phyloP scores from a whole-genome alignment of 2,888 invertebrate genomes.

The Athripsodes cinereus region DNA sequence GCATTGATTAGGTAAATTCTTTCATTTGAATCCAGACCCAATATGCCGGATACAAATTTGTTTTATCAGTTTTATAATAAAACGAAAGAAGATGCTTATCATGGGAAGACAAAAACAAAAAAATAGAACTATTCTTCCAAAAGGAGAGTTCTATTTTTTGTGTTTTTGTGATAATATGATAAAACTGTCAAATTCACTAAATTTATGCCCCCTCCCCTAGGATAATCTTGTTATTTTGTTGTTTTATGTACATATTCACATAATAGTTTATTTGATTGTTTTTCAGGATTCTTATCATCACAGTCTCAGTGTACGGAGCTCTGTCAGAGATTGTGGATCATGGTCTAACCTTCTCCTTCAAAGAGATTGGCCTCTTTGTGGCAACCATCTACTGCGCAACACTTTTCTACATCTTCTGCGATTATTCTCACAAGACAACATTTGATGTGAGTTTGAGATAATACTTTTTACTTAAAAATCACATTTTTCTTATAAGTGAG shows the following conservation, averaged over 20 bases:
- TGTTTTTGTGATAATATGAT: background rate
- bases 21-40: too few relatives aligned
- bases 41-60: too few relatives aligned
- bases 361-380: slow-evolving; percentile 60
- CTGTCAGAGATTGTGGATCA: slow-evolving; percentile 62
- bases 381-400: slow-evolving; percentile 56
- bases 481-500: too few relatives aligned
- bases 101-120: too few relatives aligned
- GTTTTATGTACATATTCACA: background rate
- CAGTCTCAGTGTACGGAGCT: slow-evolving; percentile 61
- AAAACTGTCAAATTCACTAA: too few relatives aligned
- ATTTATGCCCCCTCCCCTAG: background rate
- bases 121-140: too few relatives aligned
- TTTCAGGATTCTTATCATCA: slow-evolving; percentile 57
- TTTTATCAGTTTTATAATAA: too few relatives aligned
- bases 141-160: background rate
- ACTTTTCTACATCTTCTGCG: slow-evolving; percentile 57
- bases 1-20: too few relatives aligned
- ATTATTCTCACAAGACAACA: slow-evolving; percentile 62
- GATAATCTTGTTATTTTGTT: background rate
- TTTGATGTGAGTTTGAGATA: slow-evolving; percentile 37
- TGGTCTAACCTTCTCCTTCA: slow-evolving; percentile 59
- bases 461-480: too few relatives aligned
- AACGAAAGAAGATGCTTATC: too few relatives aligned
- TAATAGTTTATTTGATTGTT: too few relatives aligned